phyloP scores from a whole-genome alignment of 1,140 invertebrate species.

The Dinoponera quadriceps region DNA sequence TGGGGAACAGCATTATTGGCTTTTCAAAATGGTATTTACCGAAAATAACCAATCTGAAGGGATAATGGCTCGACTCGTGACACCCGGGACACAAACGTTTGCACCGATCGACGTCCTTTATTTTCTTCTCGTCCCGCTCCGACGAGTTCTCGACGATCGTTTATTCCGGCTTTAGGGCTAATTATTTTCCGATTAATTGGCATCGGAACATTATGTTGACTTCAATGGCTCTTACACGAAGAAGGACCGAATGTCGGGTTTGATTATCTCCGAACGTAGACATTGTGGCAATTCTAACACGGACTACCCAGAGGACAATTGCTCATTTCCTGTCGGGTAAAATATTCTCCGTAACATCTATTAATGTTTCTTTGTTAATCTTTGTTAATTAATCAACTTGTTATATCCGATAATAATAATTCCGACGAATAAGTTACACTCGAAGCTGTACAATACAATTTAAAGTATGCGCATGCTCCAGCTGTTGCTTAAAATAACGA shows the following conservation, averaged over 20 bases:
- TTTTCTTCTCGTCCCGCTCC: conserved; percentile 25
- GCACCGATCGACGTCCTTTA: conserved; percentile 65
- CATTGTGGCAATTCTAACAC: neutral
- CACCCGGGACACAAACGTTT: conserved; percentile 76
- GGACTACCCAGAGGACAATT: neutral
- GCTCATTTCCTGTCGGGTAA: neutral
- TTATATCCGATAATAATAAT: too few species aligned
- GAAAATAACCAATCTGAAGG: conserved; percentile 85
- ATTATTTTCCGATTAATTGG: conserved; percentile 80
- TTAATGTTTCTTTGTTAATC: too few species aligned
- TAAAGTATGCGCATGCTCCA: too few species aligned
- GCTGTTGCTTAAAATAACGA: too few species aligned
- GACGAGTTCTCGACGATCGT: conserved; percentile 18
- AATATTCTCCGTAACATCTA: too few species aligned
- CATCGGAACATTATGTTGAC: conserved; percentile 10
- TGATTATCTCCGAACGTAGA: neutral
- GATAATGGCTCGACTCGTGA: conserved; percentile 81
- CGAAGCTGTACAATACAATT: too few species aligned
- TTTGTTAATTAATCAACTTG: too few species aligned
- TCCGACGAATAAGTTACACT: too few species aligned
- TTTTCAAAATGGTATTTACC: conserved; percentile 86
- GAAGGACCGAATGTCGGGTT: neutral
- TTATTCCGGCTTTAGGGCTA: conserved; percentile 58
- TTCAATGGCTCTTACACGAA: neutral
- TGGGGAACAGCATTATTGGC: conserved; percentile 85